Percentiles rank a stretch among this genome's conserved stretches.
Conservation (phyloP, 2,113 vertebrate genomes). For the Syrrhaptes paradoxus region DNA sequence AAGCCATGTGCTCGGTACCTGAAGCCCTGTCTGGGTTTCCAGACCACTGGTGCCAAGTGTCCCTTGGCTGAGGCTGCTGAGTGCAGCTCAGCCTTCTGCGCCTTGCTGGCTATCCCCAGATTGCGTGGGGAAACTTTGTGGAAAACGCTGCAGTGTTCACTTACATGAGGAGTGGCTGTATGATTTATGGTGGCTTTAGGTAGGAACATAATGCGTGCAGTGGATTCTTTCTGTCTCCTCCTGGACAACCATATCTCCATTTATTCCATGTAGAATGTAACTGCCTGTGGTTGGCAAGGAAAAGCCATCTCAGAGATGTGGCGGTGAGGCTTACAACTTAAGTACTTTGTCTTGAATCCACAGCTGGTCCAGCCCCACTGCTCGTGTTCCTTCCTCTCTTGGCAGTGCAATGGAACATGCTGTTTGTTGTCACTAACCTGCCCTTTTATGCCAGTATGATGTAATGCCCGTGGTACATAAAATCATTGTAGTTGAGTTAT, state of each 20-base stretch:
- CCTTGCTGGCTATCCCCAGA: neutral
- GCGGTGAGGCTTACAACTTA: neutral
- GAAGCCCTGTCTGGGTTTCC: neutral
- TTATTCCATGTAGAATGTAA: neutral
- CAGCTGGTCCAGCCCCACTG: neutral
- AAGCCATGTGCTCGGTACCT: neutral
- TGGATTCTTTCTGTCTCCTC: neutral
- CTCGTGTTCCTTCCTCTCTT: neutral
- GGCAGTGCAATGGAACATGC: neutral
- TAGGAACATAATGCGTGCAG: neutral
- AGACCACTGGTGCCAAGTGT: neutral
- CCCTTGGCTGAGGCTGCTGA: neutral
- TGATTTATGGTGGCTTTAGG: neutral
- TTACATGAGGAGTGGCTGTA: neutral
- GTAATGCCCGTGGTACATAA: neutral
- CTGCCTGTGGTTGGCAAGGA: neutral
- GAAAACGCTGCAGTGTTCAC: neutral
- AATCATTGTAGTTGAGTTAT: neutral
- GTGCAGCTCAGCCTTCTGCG: neutral
- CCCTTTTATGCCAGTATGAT: neutral
- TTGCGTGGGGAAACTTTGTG: neutral
- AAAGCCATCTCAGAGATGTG: neutral
- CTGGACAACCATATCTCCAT: neutral
- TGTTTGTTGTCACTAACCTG: neutral
- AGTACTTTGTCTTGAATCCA: neutral